phyloP scores from a whole-genome alignment of 2,113 vertebrate species.

The Gymnogyps californianus region DNA sequence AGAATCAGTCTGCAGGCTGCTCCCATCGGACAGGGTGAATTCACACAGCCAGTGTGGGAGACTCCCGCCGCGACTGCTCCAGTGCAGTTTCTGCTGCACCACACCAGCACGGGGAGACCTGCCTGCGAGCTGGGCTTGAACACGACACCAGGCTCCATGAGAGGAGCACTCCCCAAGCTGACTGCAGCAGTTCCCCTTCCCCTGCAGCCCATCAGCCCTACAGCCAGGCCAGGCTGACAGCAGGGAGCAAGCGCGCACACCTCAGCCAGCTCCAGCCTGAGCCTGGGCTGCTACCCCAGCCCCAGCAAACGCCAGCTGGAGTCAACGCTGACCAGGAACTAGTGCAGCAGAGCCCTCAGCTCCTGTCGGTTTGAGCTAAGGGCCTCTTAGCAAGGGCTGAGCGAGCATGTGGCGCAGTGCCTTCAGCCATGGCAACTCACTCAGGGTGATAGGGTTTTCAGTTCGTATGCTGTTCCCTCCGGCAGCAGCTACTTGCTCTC shows the following conservation, averaged over 20 bases:
- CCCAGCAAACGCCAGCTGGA: background rate
- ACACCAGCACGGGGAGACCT: background rate
- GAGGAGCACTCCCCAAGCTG: background rate
- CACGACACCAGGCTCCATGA: background rate
- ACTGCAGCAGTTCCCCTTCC: background rate
- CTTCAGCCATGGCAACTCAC: background rate
- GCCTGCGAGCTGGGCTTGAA: background rate
- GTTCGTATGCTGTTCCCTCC: fast-evolving
- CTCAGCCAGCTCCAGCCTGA: background rate
- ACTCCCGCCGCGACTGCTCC: background rate
- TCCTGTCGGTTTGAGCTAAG: background rate
- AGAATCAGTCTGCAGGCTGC: background rate
- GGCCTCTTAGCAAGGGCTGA: background rate
- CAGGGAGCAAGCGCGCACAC: background rate
- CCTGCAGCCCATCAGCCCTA: background rate
- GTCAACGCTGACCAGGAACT: background rate
- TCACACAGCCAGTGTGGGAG: background rate
- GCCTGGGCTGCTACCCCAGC: background rate
- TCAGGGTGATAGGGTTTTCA: background rate
- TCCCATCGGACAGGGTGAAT: background rate
- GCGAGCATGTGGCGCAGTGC: background rate
- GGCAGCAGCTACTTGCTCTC: background rate
- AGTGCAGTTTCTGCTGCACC: background rate
- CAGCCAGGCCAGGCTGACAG: background rate
- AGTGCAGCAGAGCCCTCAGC: background rate